Conservation (phyloP, 1,140 invertebrate genomes). For the roundworm (Caenorhabditis elegans) region DNA sequence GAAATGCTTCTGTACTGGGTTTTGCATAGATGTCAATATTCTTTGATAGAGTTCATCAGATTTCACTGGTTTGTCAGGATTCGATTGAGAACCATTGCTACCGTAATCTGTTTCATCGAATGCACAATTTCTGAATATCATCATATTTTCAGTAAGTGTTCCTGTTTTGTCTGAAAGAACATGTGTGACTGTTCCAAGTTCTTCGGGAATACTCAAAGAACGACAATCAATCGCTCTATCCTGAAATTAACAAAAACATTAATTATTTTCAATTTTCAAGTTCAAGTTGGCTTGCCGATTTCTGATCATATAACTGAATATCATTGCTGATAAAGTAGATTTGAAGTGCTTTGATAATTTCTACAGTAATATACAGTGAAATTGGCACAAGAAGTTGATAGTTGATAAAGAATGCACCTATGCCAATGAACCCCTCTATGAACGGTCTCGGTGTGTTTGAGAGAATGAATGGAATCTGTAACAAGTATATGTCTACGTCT, state of each 20-base stretch:
- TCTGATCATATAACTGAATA: conserved; percentile 36
- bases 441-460: conserved; percentile 74
- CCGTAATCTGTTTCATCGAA: conserved; percentile 28
- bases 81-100: neutral
- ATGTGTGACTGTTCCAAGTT: conserved; percentile 87
- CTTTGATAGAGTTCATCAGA: neutral
- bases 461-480: neutral
- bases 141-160: conserved; percentile 89
- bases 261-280: neutral
- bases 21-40: neutral
- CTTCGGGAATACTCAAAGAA: conserved; percentile 93
- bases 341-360: conserved; percentile 92
- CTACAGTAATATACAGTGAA: conserved; percentile 92
- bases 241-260: conserved; percentile 10
- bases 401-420: conserved; percentile 67
- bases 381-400: conserved; percentile 86
- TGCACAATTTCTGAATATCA: conserved; percentile 49
- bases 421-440: conserved; percentile 67
- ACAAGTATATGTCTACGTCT: neutral
- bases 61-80: conserved; percentile 24
- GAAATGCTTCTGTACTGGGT: conserved; percentile 28
- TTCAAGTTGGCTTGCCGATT: conserved; percentile 16
- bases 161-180: conserved; percentile 97
- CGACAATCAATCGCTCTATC: conserved; percentile 48
- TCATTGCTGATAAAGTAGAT: conserved; percentile 71